Conservation (phyloP, 1,140 invertebrate genomes). For the Anastrepha obliqua region DNA sequence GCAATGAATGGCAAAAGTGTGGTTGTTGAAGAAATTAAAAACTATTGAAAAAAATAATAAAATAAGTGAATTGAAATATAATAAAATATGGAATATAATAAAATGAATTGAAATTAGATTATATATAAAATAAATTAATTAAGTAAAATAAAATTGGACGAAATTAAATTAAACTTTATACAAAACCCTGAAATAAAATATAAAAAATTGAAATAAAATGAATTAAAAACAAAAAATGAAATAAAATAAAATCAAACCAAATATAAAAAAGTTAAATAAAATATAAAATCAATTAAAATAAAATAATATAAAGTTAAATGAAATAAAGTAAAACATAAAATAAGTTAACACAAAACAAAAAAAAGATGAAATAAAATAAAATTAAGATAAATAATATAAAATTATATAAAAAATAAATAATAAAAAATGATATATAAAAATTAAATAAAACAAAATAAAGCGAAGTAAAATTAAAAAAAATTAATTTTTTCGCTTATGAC, state of each 20-base stretch:
- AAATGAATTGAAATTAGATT: background rate
- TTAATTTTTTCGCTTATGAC: too few relatives aligned
- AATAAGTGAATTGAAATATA: background rate
- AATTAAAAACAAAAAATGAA: background rate
- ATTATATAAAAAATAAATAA: background rate
- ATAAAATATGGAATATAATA: background rate
- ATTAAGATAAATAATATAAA: background rate
- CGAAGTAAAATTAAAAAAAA: background rate
- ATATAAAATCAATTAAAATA: background rate
- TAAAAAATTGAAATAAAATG: background rate
- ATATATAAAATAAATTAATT: conserved; percentile 3
- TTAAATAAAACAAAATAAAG: background rate
- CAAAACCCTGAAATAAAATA: too few relatives aligned
- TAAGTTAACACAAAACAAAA: conserved; percentile 2
- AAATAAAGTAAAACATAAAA: conserved; percentile 5
- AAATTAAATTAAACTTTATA: background rate
- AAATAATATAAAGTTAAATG: background rate
- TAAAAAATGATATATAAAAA: too few relatives aligned
- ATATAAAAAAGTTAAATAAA: too few relatives aligned
- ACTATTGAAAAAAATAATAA: background rate
- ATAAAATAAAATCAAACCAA: background rate
- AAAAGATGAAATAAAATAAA: conserved; percentile 1
- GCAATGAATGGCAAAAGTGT: too few relatives aligned
- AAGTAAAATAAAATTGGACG: background rate
- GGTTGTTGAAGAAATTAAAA: background rate